Percentiles rank a stretch among this genome's conserved stretches.
These are phyloP conservation scores for Tapera naevia DNA, from an alignment of 2,797 vertebrate genomes.

Conservation along the genomic window DNA sequence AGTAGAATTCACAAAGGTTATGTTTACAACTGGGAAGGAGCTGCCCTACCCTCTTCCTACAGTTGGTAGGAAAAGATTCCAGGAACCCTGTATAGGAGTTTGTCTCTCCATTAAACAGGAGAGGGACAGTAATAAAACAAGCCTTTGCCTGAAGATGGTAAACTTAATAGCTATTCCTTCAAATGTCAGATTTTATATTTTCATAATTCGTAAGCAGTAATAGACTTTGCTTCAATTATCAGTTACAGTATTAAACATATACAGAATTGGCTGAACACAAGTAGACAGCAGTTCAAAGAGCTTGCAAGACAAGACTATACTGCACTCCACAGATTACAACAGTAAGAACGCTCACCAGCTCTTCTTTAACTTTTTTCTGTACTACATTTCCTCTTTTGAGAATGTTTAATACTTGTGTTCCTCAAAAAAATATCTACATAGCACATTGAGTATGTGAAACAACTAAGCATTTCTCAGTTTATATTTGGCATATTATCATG, in stretches of 20 bases:
- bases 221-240: background rate
- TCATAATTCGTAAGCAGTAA: background rate
- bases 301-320: background rate
- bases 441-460: background rate
- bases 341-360: background rate
- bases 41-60: background rate
- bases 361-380: background rate
- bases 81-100: background rate
- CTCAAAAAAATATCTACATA: background rate
- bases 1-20: background rate
- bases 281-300: background rate
- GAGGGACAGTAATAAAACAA: background rate
- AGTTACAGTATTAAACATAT: background rate
- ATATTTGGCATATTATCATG: background rate
- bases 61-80: background rate
- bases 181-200: slow-evolving; percentile 23
- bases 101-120: background rate
- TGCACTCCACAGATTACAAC: background rate
- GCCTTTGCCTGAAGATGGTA: background rate
- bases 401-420: background rate
- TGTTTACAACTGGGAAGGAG: background rate
- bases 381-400: background rate
- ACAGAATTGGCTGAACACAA: background rate
- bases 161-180: background rate
- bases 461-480: background rate